Conservation (phyloP, 2,888 invertebrate species). For the Cryptocheilus praepositus region DNA sequence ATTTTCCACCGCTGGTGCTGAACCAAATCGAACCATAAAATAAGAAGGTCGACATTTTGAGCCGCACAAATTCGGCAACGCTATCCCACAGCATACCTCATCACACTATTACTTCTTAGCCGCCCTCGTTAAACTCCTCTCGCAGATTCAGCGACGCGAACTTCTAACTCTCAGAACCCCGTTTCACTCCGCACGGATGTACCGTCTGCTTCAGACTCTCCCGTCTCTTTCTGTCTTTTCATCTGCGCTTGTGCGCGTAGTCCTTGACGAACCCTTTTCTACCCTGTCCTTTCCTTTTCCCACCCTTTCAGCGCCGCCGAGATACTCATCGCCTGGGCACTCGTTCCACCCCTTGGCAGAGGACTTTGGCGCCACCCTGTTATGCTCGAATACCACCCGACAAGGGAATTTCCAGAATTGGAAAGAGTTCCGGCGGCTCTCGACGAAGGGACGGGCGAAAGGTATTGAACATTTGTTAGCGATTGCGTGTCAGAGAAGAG, state of each 20-base stretch:
- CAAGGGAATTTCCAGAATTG: slow-evolving; percentile 28
- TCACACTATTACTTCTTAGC: slow-evolving; percentile 51
- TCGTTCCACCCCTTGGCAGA: slow-evolving; percentile 43
- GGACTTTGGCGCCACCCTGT: slow-evolving; percentile 39
- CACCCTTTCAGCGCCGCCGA: slow-evolving; percentile 27
- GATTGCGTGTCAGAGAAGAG: no score
- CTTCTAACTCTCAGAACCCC: no score
- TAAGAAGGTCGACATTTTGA: no score
- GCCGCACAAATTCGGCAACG: no score
- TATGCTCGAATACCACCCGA: slow-evolving; percentile 47
- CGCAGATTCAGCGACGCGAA: no score
- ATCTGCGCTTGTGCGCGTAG: slow-evolving; percentile 24
- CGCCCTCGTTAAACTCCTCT: slow-evolving; percentile 49
- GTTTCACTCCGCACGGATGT: slow-evolving; percentile 3
- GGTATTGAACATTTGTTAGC: no score
- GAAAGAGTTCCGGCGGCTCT: no score
- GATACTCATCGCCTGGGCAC: slow-evolving; percentile 34
- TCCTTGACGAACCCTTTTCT: slow-evolving; percentile 13
- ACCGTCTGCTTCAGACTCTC: slow-evolving; percentile 14
- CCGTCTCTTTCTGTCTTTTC: slow-evolving; percentile 5
- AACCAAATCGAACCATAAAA: no score
- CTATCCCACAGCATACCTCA: slow-evolving; percentile 9
- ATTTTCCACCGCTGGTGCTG: no score
- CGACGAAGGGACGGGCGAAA: no score
- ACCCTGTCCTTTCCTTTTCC: slow-evolving; percentile 4